A percentile compares a stretch with the other conserved stretches of the same genome.
Evolutionary conservation across 1,140 invertebrate genomes (phyloP).

Genomic region (Mercenaria mercenaria): DNA sequence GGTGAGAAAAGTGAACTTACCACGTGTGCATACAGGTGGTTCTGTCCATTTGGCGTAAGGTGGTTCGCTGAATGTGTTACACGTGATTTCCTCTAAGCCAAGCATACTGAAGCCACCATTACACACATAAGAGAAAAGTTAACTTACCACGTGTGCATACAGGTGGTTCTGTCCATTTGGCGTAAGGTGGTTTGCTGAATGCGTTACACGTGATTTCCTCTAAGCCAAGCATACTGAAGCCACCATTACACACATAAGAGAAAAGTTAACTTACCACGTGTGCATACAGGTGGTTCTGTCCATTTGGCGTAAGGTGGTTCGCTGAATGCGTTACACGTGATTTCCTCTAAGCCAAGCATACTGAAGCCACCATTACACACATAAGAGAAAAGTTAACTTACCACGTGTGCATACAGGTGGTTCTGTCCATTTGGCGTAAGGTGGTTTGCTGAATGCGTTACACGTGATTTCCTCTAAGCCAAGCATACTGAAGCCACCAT

Average conservation of each 20-base stretch:
- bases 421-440: neutral
- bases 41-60: neutral
- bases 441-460: neutral
- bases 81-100: neutral
- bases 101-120: neutral
- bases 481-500: neutral
- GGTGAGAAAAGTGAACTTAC: too few species aligned
- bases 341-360: neutral
- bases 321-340: neutral
- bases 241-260: neutral
- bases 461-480: neutral
- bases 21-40: too few species aligned
- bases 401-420: too few species aligned
- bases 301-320: neutral
- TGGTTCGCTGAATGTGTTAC: neutral
- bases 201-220: neutral
- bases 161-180: too few species aligned
- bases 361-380: neutral
- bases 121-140: conserved; percentile 3
- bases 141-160: neutral
- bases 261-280: neutral
- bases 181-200: too few species aligned
- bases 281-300: neutral
- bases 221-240: neutral
- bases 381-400: too few species aligned